These are phyloP conservation scores for Phoronis australis DNA, from an alignment of 2,888 invertebrate genomes.

Conservation along the genomic window DNA sequence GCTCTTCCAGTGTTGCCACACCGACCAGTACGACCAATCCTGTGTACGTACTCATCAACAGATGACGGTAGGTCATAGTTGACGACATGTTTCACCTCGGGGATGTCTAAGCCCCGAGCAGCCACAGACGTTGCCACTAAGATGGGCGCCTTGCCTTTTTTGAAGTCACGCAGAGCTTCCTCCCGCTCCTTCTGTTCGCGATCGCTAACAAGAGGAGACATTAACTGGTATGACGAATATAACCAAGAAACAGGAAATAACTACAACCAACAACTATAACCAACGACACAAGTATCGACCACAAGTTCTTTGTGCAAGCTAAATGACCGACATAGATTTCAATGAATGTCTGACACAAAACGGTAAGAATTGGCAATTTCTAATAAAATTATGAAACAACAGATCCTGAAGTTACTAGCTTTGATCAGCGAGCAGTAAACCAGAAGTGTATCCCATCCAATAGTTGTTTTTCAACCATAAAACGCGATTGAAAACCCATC, in stretches of 20 bases:
- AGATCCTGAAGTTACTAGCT: not conserved
- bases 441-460: no score
- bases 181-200: conserved; percentile 70
- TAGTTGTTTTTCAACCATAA: no score
- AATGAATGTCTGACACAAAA: not conserved
- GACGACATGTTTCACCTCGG: conserved; percentile 98
- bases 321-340: not conserved
- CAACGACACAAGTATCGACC: no score
- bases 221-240: no score
- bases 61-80: conserved; percentile 98
- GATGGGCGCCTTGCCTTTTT: conserved; percentile 67
- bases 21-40: conserved; percentile 96
- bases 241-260: no score
- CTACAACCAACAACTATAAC: no score
- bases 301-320: not conserved
- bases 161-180: conserved; percentile 72
- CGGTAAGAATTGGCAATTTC: not conserved
- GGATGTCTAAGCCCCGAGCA: conserved; percentile 76
- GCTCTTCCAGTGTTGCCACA: conserved; percentile 87
- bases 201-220: conserved; percentile 53
- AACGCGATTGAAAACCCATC: no score
- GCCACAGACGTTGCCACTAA: conserved; percentile 94
- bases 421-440: no score
- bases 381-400: not conserved
- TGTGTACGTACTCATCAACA: conserved; percentile 98